Percentiles rank a stretch among this genome's conserved stretches.
These are phyloP conservation scores for Pelvicachromis taeniatus DNA, from an alignment of 2,113 vertebrate species.

Conservation along the genomic window DNA sequence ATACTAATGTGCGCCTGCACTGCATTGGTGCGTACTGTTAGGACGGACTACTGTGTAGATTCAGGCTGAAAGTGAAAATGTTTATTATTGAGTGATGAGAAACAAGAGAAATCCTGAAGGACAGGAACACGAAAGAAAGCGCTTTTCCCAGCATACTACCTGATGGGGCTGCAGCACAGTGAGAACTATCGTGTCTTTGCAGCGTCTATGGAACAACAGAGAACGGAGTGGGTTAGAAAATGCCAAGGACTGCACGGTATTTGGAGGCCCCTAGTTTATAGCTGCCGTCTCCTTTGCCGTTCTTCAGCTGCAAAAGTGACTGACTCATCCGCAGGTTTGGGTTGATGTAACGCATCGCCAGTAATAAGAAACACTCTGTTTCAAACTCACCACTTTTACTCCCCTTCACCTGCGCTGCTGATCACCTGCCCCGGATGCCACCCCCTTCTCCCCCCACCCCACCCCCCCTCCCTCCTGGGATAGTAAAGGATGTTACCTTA, in stretches of 20 bases:
- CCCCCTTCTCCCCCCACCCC: not conserved
- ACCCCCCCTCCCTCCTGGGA: constrained; percentile 63
- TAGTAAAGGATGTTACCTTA: constrained; percentile 89
- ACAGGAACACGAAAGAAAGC: constrained; percentile 31
- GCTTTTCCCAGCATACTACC: constrained; percentile 72
- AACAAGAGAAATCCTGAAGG: constrained; percentile 8
- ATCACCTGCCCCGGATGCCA: not conserved
- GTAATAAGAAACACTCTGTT: constrained; percentile 18
- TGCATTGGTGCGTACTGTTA: not conserved
- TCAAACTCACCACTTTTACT: constrained; percentile 8
- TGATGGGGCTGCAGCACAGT: constrained; percentile 94
- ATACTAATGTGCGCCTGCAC: constrained; percentile 6
- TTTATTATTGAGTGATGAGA: constrained; percentile 6
- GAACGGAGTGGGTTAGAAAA: constrained; percentile 60
- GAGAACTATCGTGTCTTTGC: constrained; percentile 91
- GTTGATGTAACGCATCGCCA: constrained; percentile 29
- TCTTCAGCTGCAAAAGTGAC: constrained; percentile 40
- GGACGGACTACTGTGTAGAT: not conserved
- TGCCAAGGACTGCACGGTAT: not conserved
- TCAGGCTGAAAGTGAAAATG: not conserved
- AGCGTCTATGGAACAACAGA: constrained; percentile 80
- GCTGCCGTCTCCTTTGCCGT: constrained; percentile 31
- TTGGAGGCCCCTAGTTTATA: constrained; percentile 44
- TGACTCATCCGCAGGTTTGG: constrained; percentile 49
- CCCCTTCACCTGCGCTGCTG: not conserved